These are phyloP conservation scores for Agriopis marginaria DNA, from an alignment of 2,888 invertebrate species.

Conservation along the genomic window DNA sequence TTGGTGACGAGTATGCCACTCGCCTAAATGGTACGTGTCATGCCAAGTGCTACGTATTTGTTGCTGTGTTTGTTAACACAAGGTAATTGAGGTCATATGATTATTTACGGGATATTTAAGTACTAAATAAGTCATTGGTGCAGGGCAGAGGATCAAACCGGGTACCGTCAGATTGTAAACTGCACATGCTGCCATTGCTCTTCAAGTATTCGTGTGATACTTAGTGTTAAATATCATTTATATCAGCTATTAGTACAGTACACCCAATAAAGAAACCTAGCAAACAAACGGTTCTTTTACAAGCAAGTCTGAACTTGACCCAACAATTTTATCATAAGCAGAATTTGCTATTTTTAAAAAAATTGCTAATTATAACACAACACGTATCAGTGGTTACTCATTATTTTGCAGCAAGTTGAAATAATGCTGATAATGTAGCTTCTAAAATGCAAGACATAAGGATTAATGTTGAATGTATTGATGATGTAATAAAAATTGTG, in stretches of 20 bases:
- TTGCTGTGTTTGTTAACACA: too few species aligned
- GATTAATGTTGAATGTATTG: conserved; percentile 31
- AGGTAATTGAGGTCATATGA: too few species aligned
- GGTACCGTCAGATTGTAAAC: too few species aligned
- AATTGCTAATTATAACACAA: conserved; percentile 44
- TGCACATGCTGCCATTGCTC: too few species aligned
- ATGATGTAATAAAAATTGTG: conserved; percentile 16
- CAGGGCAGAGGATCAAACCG: too few species aligned
- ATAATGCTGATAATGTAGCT: conserved; percentile 1
- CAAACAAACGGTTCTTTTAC: conserved; percentile 51
- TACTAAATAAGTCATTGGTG: too few species aligned
- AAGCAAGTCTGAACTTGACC: conserved; percentile 68
- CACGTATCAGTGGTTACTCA: conserved; percentile 45
- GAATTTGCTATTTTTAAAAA: conserved; percentile 46
- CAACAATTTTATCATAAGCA: conserved; percentile 44
- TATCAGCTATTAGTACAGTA: neutral
- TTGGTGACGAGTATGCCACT: too few species aligned
- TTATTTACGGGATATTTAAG: too few species aligned
- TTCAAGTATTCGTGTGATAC: too few species aligned
- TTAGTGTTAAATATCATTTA: neutral
- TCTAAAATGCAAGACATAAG: conserved; percentile 9
- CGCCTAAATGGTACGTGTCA: too few species aligned
- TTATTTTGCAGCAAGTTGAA: conserved; percentile 22
- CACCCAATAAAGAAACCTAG: neutral
- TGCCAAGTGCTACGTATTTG: too few species aligned